phyloP scores from a whole-genome alignment of 2,888 invertebrate genomes.

The Pheosia gnoma region DNA sequence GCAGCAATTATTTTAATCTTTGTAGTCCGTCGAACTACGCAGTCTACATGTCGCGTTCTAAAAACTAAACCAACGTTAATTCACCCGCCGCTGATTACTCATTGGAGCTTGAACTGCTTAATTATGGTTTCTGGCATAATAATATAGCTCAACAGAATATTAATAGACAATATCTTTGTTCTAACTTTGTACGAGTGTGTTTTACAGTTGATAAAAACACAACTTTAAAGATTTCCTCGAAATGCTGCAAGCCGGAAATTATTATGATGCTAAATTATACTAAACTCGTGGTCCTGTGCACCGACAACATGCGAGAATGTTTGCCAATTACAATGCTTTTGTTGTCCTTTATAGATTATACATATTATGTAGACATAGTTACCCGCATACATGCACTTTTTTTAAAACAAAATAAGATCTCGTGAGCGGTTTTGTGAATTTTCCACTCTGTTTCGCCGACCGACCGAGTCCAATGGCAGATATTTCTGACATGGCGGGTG shows the following conservation, averaged over 20 bases:
- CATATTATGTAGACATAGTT: too few species aligned
- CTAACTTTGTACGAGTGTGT: constrained; percentile 8
- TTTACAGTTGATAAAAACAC: constrained; percentile 11
- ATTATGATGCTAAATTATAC: background rate
- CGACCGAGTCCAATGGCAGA: constrained; percentile 32
- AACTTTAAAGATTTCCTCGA: background rate
- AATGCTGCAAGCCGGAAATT: background rate
- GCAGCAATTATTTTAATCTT: constrained; percentile 28
- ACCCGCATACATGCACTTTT: constrained; percentile 3
- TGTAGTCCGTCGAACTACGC: constrained; percentile 17
- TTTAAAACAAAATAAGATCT: constrained; percentile 19
- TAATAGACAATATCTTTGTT: constrained; percentile 15
- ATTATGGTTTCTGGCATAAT: constrained; percentile 35
- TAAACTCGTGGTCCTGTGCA: background rate
- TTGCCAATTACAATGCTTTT: background rate
- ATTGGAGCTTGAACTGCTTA: constrained; percentile 35
- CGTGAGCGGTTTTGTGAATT: constrained; percentile 28
- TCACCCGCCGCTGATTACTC: constrained; percentile 36
- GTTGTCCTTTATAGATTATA: background rate
- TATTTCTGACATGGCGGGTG: constrained; percentile 34
- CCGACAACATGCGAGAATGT: background rate
- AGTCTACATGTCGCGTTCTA: constrained; percentile 24
- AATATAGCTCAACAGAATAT: constrained; percentile 18
- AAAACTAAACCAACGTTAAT: constrained; percentile 33
- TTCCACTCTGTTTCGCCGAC: constrained; percentile 33